Evolutionary conservation across 2,797 vertebrate genomes (phyloP), one percentile per base, ranked within the genome.

Genomic region (Microctenopoma lineatum): DNA sequence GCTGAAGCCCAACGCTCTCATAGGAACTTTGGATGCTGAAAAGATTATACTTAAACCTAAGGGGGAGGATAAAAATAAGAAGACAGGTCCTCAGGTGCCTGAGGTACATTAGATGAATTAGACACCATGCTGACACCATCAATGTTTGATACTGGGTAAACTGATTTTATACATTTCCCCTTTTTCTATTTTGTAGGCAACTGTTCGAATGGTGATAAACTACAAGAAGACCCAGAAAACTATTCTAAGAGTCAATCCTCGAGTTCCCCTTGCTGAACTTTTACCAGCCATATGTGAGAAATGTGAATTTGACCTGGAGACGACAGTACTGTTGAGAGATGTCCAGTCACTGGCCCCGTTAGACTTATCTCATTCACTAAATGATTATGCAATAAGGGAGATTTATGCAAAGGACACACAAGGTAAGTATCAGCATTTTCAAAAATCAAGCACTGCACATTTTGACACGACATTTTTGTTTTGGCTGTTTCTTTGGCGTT

Each of bases 181-280:
- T 11, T 66, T 81, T 46, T 77, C 7, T 75, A 15, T 85, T 34
- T 81, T 90, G 58, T 85, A 99, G 98, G 96, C 96, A 91, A 98
- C 96, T 0, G 95, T 99, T 32, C 95, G 98, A 58, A 95, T 99
- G 84, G 95, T 99, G 69, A 96, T 99, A 89, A 98, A 99, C 92
- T 98, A 97, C 90, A 98, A 90, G 87, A 96, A 92, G 92, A 96
- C 96, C 0, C 97, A 99, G 93, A 99, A 99, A 91, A 95, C 98
- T 0, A 94, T 99, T 60, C 90, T 98, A 45, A 92, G 98, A 88
- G 97, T 99, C 64, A 98, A 89, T 82, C 97, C 97, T 2, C 93
- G 94, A 36, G 85, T 95, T 21, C 89, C 96, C 0, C 93, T 99
- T 74, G 88, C 92, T 82, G 94, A 97, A 3, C 94, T 96, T 21